phyloP scores from a whole-genome alignment of 2,888 invertebrate genomes.

The Zygothrica quintamaculata region DNA sequence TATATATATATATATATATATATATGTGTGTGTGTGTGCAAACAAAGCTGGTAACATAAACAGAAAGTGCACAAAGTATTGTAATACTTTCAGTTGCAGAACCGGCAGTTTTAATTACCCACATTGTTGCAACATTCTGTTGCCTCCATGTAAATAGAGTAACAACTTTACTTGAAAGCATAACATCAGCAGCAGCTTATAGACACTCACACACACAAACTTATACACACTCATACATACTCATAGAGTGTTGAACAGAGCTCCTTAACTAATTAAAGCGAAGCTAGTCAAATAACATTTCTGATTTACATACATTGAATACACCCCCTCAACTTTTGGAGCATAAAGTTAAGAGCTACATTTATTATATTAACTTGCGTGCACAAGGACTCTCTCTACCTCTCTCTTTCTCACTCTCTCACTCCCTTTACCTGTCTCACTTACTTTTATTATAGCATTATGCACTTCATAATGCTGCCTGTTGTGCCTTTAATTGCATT shows the following conservation, averaged over 20 bases:
- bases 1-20: slow-evolving; percentile 10
- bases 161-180: slow-evolving; percentile 38
- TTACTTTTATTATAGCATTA: too few relatives aligned
- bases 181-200: slow-evolving; percentile 14
- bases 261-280: slow-evolving; percentile 35
- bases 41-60: slow-evolving; percentile 57
- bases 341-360: too few relatives aligned
- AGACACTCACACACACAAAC: too few relatives aligned
- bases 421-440: too few relatives aligned
- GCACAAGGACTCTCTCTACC: neutral
- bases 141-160: slow-evolving; percentile 56
- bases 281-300: slow-evolving; percentile 6
- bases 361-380: too few relatives aligned
- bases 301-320: slow-evolving; percentile 12
- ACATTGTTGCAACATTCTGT: slow-evolving; percentile 54
- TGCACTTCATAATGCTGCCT: neutral
- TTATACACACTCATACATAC: too few relatives aligned
- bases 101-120: slow-evolving; percentile 75
- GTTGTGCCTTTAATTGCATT: neutral
- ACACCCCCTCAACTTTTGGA: neutral
- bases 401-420: too few relatives aligned
- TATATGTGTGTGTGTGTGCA: slow-evolving; percentile 18
- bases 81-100: slow-evolving; percentile 22
- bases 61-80: slow-evolving; percentile 42
- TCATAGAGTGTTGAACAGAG: too few relatives aligned